Evolutionary conservation across 1,140 invertebrate genomes (phyloP), one percentile per base, ranked within the genome.

Genomic region (Plutomurus gul): DNA sequence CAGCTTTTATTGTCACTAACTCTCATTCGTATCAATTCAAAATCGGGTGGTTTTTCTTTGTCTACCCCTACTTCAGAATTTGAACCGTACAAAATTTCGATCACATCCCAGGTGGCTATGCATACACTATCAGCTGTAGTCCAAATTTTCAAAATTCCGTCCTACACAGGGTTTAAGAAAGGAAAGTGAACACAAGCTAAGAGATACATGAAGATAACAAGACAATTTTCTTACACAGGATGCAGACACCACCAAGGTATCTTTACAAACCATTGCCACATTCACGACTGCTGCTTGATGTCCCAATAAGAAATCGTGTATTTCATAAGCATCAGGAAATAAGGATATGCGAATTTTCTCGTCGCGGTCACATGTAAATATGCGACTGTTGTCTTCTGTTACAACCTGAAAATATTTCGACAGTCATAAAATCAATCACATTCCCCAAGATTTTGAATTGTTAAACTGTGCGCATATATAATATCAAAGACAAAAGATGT

Each of bases 281-380:
- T 43, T 47, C 0, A 77, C 43, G 10, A 77, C 76, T 3, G 76
- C 76, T 43, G 46, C 60, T 16, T 25, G 39, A 20, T 77, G 76
- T 36, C 76, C 76, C 8, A 77, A 37, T 6, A 65, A 49, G 11
- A 71, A 77, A n/a, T 51, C 25, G 27, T 71, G 27, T 36, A 77
- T 77, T 39, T 43, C 33, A 33, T n/a, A 77, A 18, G 60, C 56
- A 22, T 77, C 22, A 3, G 76, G 76, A 46, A 77, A 77, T 25
- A 27, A 49, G 40, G 60, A 72, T 30, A 77, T 22, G 6, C 76
- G 37, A 18, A 77, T 77, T 46, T 77, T 77, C 20, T 77, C 76
- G 72, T 77, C 76, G 11, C 76, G 76, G 37, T 77, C 76, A 72
- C 60, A 20, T 71, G 76, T 77, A 20, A 39, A 77, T 33, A 77